Conservation (phyloP, 2,797 vertebrate genomes). For the Pygocentrus nattereri region DNA sequence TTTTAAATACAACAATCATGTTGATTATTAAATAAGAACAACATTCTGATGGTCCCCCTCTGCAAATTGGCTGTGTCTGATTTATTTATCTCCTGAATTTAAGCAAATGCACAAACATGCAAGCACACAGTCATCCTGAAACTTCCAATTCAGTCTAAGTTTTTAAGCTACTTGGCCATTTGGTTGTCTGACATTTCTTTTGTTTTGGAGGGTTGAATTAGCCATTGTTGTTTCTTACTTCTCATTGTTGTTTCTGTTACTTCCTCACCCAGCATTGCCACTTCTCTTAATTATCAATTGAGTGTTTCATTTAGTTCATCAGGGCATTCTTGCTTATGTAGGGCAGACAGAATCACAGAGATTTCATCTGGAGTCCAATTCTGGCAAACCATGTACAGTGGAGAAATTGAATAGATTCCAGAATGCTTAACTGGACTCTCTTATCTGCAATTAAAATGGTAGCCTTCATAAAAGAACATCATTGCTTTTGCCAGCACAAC, state of each 20-base stretch:
- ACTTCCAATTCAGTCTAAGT: background rate
- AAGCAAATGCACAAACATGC: background rate
- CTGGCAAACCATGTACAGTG: too few relatives aligned
- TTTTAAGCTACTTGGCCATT: background rate
- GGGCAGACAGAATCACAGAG: background rate
- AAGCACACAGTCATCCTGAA: background rate
- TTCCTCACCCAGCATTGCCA: background rate
- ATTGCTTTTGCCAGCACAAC: too few relatives aligned
- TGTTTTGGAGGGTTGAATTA: background rate
- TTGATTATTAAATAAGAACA: too few relatives aligned
- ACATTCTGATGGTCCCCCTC: background rate
- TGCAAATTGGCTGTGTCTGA: background rate
- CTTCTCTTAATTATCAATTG: background rate
- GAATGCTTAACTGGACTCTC: too few relatives aligned
- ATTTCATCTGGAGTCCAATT: background rate
- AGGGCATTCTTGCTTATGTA: background rate
- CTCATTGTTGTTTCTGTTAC: background rate
- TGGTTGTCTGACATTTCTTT: background rate
- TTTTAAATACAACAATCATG: too few relatives aligned
- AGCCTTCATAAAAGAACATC: too few relatives aligned
- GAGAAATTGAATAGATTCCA: too few relatives aligned
- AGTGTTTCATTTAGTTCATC: constrained; percentile 21
- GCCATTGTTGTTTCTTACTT: background rate
- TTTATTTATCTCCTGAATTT: background rate
- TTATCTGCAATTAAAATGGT: too few relatives aligned